phyloP scores from a whole-genome alignment of 1,140 invertebrate genomes.

The Luehdorfia chinensis region DNA sequence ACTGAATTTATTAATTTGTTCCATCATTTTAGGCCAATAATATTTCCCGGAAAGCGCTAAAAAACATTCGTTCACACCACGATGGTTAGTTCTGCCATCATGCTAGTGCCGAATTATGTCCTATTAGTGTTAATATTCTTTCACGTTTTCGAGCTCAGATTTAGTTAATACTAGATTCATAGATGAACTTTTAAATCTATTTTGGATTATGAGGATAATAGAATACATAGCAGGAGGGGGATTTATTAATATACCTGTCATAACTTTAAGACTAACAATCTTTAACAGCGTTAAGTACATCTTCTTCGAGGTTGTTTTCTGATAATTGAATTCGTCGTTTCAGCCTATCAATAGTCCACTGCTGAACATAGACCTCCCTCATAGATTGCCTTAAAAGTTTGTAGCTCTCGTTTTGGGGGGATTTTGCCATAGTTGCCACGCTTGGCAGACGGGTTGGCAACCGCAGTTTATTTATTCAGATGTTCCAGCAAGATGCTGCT shows the following conservation, averaged over 20 bases:
- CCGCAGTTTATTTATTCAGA: too few relatives aligned
- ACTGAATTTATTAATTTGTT: too few relatives aligned
- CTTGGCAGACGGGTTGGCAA: too few relatives aligned
- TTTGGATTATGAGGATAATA: constrained; percentile 19
- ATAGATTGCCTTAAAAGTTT: too few relatives aligned
- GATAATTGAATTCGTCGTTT: constrained; percentile 22
- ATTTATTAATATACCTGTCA: constrained; percentile 13
- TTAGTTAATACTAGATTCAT: constrained; percentile 21
- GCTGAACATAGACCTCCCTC: too few relatives aligned
- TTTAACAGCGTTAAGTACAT: constrained; percentile 20
- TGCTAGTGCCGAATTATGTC: constrained; percentile 27
- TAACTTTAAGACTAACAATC: constrained; percentile 20
- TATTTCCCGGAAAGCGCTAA: constrained; percentile 16
- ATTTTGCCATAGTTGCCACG: too few relatives aligned
- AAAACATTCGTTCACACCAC: constrained; percentile 22
- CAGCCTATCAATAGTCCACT: too few relatives aligned
- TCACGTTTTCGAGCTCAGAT: constrained; percentile 23
- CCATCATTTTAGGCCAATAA: constrained; percentile 27
- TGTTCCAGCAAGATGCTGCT: too few relatives aligned
- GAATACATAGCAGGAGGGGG: constrained; percentile 16
- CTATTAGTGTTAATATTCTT: constrained; percentile 22
- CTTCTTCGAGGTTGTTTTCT: constrained; percentile 11
- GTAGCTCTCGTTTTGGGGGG: too few relatives aligned
- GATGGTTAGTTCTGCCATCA: constrained; percentile 29
- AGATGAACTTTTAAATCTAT: constrained; percentile 15